Evolutionary conservation across 2,888 invertebrate species (phyloP), one percentile per base, ranked within the genome.

Genomic region (Aphidius colemani): DNA sequence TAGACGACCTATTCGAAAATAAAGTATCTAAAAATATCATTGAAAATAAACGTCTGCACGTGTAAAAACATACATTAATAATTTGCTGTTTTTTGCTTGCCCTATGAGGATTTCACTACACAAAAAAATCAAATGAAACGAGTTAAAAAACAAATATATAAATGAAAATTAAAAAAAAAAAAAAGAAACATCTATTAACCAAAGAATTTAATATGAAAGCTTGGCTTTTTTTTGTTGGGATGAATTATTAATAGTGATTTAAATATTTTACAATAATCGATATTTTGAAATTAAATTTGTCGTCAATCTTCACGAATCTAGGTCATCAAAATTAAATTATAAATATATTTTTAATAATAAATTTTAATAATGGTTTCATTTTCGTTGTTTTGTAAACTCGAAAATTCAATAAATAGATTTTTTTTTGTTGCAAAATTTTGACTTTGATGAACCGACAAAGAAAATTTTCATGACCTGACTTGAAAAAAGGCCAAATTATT

Each of bases 1-100:
- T 73, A 30, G 70, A 68, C 72, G 72, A 71, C 69, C 68, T 70
- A 74, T 76, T 78, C 77, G 73, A 79, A 79, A 79, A 79, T 79
- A 79, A 71, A 75, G 64, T 67, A 64, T 72, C 79, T 78, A 78
- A 77, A 78, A 77, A 78, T 78, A 78, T 71, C 63, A 69, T 68
- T 68, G 73, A 78, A 79, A 79, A 77, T 79, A 79, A 78, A 78
- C 78, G 74, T 72, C 73, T 71, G 72, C 78, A 76, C 78, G 78
- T 78, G 77, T 78, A 74, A 77, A 78, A 79, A 77, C 77, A 75
- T 67, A 71, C 75, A 75, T 78, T 77, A 77, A 79, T 77, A 78
- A 30, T 78, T 76, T 72, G 69, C 70, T 59, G 70, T 61, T 66
- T 11, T 59, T 53, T n/a, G 45, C 48, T 30, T 30, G 30, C 30